phyloP scores from a whole-genome alignment of 2,888 invertebrate species.

The Peribatodes rhomboidaria region DNA sequence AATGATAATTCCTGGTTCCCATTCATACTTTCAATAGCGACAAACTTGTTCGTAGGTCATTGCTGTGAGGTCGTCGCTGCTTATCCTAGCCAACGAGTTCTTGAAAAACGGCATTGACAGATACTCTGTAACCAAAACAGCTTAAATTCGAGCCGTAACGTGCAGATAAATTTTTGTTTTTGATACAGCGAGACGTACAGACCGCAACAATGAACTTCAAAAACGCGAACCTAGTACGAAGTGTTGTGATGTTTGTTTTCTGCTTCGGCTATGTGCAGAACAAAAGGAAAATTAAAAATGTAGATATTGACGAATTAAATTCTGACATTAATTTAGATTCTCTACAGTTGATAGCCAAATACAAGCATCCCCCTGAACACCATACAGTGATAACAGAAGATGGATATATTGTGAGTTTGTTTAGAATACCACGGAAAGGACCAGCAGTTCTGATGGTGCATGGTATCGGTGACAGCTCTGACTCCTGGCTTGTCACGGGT shows the following conservation, averaged over 20 bases:
- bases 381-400: slow-evolving; percentile 71
- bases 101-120: slow-evolving; percentile 59
- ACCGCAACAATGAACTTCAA: slow-evolving; percentile 54
- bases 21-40: slow-evolving; percentile 36
- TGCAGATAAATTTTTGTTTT: slow-evolving; percentile 53
- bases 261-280: slow-evolving; percentile 50
- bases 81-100: slow-evolving; percentile 44
- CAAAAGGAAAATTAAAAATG: slow-evolving; percentile 43
- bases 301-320: slow-evolving; percentile 51
- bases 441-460: slow-evolving; percentile 74
- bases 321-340: slow-evolving; percentile 70
- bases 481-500: slow-evolving; percentile 75
- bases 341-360: slow-evolving; percentile 67
- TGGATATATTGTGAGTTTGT: slow-evolving; percentile 68
- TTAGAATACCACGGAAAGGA: slow-evolving; percentile 69
- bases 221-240: slow-evolving; percentile 49
- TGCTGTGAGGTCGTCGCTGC: slow-evolving; percentile 52
- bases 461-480: slow-evolving; percentile 77
- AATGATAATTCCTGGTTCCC: slow-evolving; percentile 6
- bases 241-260: slow-evolving; percentile 52
- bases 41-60: slow-evolving; percentile 48
- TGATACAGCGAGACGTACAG: slow-evolving; percentile 56
- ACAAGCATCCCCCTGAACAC: slow-evolving; percentile 62
- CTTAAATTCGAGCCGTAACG: slow-evolving; percentile 42
- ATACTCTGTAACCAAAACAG: slow-evolving; percentile 51